Evolutionary conservation across 2,888 invertebrate species (phyloP).

Genomic region (Rotaria sp.): DNA sequence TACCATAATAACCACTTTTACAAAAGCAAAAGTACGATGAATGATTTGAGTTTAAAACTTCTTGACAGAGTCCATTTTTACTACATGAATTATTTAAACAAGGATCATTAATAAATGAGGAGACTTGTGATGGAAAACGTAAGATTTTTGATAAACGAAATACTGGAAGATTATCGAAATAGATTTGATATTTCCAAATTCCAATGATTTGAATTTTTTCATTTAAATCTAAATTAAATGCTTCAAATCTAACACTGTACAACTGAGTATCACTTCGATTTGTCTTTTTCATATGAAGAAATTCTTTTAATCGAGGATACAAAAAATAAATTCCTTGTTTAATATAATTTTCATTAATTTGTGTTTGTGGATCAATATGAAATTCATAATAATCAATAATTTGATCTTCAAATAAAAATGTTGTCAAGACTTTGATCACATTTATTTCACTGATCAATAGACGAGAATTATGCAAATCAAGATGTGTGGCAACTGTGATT

Average conservation of each 20-base stretch:
- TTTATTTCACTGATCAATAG: background rate
- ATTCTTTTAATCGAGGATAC: background rate
- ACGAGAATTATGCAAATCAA: background rate
- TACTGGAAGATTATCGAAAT: background rate
- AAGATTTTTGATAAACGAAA: constrained; percentile 4
- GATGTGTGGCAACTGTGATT: background rate
- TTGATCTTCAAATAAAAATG: background rate
- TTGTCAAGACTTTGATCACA: background rate
- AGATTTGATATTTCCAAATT: background rate
- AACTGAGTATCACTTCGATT: background rate
- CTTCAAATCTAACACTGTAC: background rate
- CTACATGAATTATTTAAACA: background rate
- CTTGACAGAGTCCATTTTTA: background rate
- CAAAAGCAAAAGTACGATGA: background rate
- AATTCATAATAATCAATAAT: constrained; percentile 7
- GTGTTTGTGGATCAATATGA: background rate
- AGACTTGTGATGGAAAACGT: background rate
- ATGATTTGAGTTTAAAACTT: background rate
- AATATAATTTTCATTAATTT: background rate
- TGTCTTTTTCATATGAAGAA: background rate
- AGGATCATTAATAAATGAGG: background rate
- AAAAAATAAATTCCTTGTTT: background rate
- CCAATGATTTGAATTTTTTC: background rate
- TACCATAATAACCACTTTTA: background rate
- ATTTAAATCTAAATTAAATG: background rate